Base-by-base conservation (phyloP, 2,888 invertebrate species). In the Lymantria dispar region DNA sequence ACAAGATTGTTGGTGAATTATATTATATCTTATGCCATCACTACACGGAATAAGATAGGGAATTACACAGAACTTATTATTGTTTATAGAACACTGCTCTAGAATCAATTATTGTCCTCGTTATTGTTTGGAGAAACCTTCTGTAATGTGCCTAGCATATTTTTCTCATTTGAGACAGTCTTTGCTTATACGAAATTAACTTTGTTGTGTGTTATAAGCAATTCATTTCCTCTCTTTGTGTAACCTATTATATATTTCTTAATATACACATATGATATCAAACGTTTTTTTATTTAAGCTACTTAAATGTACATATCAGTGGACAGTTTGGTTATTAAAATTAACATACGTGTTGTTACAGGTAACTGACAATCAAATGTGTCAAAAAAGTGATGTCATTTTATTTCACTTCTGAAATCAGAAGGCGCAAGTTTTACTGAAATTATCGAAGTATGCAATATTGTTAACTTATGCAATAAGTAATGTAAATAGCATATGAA, bases 361-460 rank as follows among this genome's bases (percentile, higher is more conserved):
- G n/a, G 13, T 43, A 31, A 15, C 11, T 31, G 9, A 14, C 36
- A 44, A 33, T 15, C 12, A 12, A 30, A 30, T 43, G 14, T 43
- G 31, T 12, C 14, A 54, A 37, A 13, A 39, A 48, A 37, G n/a
- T 55, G 49, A 55, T 43, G 49, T 55, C 41, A 55, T 44, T 43
- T 42, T 37, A 41, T 45, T 39, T 36, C 2, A n/a, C 7, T 39
- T 1, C 37, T 49, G 44, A 45, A 54, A 38, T 10, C 33, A 14
- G n/a, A n/a, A 38, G 5, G n/a, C 8, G n/a, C 22, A 22, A 22
- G 22, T 22, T 22, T 22, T 22, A 22, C 22, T 30, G 33, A 42
- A 30, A 51, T 40, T 22, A 38, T 38, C 7, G 10, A 42, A 8
- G 22, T 15, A 29, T 47, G 31, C 2, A 13, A 13, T 36, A 22